Evolutionary conservation across 2,113 vertebrate species (phyloP).

Genomic region (Crypturellus undulatus): DNA sequence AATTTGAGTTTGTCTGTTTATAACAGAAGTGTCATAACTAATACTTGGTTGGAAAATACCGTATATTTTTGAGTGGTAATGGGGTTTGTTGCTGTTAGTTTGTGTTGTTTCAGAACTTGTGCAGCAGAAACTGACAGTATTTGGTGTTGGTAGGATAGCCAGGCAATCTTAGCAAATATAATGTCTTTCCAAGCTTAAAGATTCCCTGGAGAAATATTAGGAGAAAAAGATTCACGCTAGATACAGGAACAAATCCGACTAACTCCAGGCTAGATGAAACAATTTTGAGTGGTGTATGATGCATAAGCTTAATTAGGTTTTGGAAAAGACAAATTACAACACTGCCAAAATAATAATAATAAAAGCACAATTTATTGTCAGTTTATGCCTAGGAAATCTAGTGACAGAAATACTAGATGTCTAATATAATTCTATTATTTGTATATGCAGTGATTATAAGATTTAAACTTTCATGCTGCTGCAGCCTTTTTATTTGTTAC

Average conservation of each 20-base stretch:
- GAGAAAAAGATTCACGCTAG: conserved; percentile 24
- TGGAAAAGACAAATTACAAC: conserved; percentile 13
- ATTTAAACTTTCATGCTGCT: background rate
- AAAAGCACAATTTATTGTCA: conserved; percentile 28
- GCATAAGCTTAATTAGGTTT: conserved; percentile 56
- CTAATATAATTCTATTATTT: background rate
- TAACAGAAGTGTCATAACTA: background rate
- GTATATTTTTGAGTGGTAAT: background rate
- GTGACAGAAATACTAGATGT: conserved; percentile 7
- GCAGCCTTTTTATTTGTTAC: conserved; percentile 25
- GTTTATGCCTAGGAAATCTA: conserved; percentile 25
- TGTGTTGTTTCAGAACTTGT: background rate
- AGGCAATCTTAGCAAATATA: conserved; percentile 1
- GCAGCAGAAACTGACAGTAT: background rate
- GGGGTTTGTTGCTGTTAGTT: background rate
- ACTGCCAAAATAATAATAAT: background rate
- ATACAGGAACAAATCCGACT: conserved; percentile 43
- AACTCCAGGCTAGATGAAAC: conserved; percentile 39
- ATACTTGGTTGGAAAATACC: background rate
- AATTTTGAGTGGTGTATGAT: conserved; percentile 24
- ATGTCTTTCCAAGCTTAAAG: conserved; percentile 53
- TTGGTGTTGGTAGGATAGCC: background rate
- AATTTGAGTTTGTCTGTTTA: background rate
- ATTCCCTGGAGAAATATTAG: conserved; percentile 54
- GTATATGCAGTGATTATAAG: background rate